These are phyloP conservation scores for Hydrozoanthus gracilis DNA, from an alignment of 92 coral and sea anemone species.

Conservation along the genomic window DNA sequence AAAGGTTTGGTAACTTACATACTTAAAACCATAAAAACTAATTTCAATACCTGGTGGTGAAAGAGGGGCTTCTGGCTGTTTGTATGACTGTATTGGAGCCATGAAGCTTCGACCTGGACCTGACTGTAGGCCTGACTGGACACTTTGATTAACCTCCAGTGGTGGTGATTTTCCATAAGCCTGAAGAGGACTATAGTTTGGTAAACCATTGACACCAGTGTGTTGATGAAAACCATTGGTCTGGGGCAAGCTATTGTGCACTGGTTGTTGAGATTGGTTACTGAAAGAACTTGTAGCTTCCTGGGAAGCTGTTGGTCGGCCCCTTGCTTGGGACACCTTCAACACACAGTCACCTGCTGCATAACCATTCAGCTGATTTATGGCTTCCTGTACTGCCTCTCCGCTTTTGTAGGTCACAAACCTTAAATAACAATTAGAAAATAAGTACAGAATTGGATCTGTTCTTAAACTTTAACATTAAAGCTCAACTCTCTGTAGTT, in stretches of 20 bases:
- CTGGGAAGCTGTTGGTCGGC: not conserved
- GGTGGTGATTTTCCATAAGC: not conserved
- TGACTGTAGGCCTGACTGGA: constrained; percentile 10
- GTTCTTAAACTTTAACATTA: too few relatives aligned
- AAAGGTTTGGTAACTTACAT: too few relatives aligned
- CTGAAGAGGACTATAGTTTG: not conserved
- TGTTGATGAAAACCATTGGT: constrained; percentile 5
- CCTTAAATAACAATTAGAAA: constrained; percentile 33
- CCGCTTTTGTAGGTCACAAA: constrained; percentile 76
- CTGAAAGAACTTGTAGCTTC: not conserved
- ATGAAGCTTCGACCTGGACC: constrained; percentile 29
- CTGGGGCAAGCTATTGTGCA: not conserved
- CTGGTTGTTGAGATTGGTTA: not conserved
- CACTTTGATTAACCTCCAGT: not conserved
- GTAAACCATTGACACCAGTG: not conserved
- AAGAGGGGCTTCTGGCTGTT: constrained; percentile 1
- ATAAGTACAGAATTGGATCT: too few relatives aligned
- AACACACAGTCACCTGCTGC: constrained; percentile 59
- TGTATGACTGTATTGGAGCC: not conserved
- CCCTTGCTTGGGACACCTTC: constrained; percentile 71
- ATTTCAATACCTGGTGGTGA: constrained; percentile 6
- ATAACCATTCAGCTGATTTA: constrained; percentile 67
- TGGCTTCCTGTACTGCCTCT: constrained; percentile 77
- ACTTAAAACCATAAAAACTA: too few relatives aligned
- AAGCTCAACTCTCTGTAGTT: too few relatives aligned